Percentiles rank a stretch among this genome's conserved stretches.
Evolutionary conservation across 2,113 vertebrate species (phyloP).

Genomic region (Lampris megalopsis): DNA sequence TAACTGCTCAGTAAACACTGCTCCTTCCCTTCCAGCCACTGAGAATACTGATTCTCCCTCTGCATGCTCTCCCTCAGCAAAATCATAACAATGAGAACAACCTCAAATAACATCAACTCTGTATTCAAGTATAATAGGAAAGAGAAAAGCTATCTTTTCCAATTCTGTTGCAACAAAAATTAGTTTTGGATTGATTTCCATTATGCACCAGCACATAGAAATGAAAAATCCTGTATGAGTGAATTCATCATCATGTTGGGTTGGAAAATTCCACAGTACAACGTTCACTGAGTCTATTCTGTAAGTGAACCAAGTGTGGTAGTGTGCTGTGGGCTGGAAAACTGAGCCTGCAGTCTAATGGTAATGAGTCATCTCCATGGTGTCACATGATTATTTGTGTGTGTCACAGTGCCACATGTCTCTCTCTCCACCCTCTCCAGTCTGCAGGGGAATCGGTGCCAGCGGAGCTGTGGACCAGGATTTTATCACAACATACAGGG

Average conservation of each 20-base stretch:
- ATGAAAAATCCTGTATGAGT: conserved; percentile 31
- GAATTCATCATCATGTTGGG: conserved; percentile 31
- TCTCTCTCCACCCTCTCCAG: conserved; percentile 74
- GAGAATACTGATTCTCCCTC: conserved; percentile 42
- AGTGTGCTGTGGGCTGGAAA: conserved; percentile 61
- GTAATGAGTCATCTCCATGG: conserved; percentile 55
- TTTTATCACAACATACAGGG: conserved; percentile 83
- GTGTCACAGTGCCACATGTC: conserved; percentile 55
- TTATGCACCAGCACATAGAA: conserved; percentile 24
- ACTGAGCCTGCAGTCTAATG: conserved; percentile 39
- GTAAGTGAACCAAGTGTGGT: conserved; percentile 26
- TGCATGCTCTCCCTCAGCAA: conserved; percentile 20
- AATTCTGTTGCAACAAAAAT: too few species aligned
- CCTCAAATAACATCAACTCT: background rate
- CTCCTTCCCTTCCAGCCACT: conserved; percentile 25
- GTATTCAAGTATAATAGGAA: background rate
- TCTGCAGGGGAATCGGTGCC: conserved; percentile 89
- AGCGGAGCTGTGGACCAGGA: conserved; percentile 85
- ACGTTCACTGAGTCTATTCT: conserved; percentile 49
- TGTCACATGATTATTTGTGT: conserved; percentile 59
- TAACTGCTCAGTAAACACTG: conserved; percentile 55
- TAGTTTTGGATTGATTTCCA: conserved; percentile 10
- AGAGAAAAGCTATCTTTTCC: too few species aligned
- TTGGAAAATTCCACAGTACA: conserved; percentile 33
- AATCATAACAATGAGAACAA: conserved; percentile 25